Evolutionary conservation across 2,888 invertebrate genomes (phyloP), one percentile per base, ranked within the genome.

Genomic region (Pteria penguin): DNA sequence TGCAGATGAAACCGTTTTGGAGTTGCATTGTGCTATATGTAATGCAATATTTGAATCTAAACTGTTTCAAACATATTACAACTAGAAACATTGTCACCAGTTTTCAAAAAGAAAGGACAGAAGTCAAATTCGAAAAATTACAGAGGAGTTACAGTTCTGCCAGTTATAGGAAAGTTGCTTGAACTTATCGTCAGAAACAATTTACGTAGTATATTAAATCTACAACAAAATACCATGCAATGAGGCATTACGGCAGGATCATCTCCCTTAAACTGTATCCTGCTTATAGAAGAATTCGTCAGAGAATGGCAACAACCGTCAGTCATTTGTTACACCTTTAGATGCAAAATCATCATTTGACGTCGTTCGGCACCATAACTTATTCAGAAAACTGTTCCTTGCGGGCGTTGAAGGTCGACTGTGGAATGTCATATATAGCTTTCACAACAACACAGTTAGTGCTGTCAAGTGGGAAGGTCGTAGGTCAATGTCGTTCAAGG

Each of bases 271-370:
- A 66, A 58, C 24, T 31, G 29, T 60, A 32, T 67, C 4, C 22
- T 58, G 4, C 58, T 73, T 1, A n/a, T n/a, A n/a, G 67, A 73
- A 18, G 73, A 73, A 27, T 26, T 55, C 1, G 26, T 73, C 2
- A 22, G 73, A 1, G 60, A 73, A 27, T 4, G 26, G 11, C 31
- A 2, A 52, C 1, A 66, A 60, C 14, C n/a, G n/a, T 22, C 33
- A n/a, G 1, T 22, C 27, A 14, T 73, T 57, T 45, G 29, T 58
- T 2, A 67, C 67, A n/a, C 57, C 45, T 27, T 24, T 73, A 8
- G 73, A 73, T 45, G 66, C 67, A 1, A 73, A 73, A 60, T 73
- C 73, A 29, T 66, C 73, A 5, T 60, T 73, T 55, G 72, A 72
- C 36, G 65, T 72, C 3, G 66, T 72, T 14, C 52, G 4, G 18